phyloP scores from a whole-genome alignment of 2,888 invertebrate species.

The Hedychridium roseum region DNA sequence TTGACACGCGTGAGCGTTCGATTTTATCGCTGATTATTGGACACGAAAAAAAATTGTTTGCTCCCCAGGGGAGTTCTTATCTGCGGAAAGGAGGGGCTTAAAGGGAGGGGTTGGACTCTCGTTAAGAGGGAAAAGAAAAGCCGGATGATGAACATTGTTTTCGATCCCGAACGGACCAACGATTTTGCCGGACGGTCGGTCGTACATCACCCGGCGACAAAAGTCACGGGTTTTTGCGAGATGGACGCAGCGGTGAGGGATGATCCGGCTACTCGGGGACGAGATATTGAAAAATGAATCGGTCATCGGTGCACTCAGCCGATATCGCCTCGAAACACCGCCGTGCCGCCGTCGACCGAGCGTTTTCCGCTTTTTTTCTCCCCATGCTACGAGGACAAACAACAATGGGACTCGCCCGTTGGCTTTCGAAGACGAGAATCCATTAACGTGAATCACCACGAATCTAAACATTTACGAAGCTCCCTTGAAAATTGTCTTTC shows the following conservation, averaged over 20 bases:
- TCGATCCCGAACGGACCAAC: slow-evolving; percentile 23
- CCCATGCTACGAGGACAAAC: too few relatives aligned
- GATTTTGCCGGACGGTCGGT: slow-evolving; percentile 24
- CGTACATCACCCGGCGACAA: slow-evolving; percentile 46
- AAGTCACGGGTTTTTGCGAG: slow-evolving; percentile 37
- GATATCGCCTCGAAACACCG: slow-evolving; percentile 31
- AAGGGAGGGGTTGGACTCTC: too few relatives aligned
- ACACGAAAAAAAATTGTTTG: too few relatives aligned
- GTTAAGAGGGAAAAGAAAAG: slow-evolving; percentile 15
- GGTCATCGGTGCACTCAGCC: slow-evolving; percentile 36
- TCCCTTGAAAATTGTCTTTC: too few relatives aligned
- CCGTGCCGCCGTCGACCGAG: neutral
- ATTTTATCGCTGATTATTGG: too few relatives aligned
- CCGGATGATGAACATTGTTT: slow-evolving; percentile 38
- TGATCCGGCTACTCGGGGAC: slow-evolving; percentile 29
- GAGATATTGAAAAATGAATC: slow-evolving; percentile 48
- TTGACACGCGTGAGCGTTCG: too few relatives aligned
- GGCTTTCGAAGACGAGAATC: neutral
- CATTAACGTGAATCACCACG: too few relatives aligned
- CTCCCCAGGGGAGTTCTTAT: too few relatives aligned
- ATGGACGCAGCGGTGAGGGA: slow-evolving; percentile 33
- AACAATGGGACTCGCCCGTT: neutral
- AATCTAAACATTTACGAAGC: too few relatives aligned
- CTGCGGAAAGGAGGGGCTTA: too few relatives aligned
- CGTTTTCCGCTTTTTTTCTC: neutral